A percentile compares a stretch with the other conserved stretches of the same genome.
Evolutionary conservation across 2,888 invertebrate genomes (phyloP).

Genomic region (Drosophila meridionalis): DNA sequence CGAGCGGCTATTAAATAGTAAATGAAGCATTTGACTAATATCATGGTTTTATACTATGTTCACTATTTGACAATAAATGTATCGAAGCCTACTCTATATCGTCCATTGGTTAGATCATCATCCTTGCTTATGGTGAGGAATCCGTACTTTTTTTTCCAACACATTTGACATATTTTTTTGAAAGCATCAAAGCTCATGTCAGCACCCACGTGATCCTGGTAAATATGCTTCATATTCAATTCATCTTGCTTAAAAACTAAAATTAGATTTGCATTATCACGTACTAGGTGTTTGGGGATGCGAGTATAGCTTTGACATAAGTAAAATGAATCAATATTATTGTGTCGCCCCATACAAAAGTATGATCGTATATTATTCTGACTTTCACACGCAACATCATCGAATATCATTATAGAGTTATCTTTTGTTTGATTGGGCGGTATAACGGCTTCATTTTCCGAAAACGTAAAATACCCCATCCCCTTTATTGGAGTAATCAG

Average conservation of each 20-base stretch:
- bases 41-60: background rate
- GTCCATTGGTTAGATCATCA: background rate
- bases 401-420: background rate
- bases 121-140: conserved; percentile 1
- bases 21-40: background rate
- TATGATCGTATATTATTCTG: background rate
- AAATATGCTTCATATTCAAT: conserved; percentile 2
- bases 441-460: background rate
- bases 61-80: conserved; percentile 1
- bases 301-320: too few species aligned
- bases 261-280: background rate
- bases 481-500: background rate
- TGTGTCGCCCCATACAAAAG: background rate
- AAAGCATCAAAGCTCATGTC: background rate
- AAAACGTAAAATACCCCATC: background rate
- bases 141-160: background rate
- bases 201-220: background rate
- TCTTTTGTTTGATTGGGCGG: background rate
- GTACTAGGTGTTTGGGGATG: too few species aligned
- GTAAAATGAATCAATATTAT: conserved; percentile 1
- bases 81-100: background rate
- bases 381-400: background rate
- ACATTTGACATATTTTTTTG: background rate
- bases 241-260: background rate
- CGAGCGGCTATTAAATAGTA: background rate